phyloP scores from a whole-genome alignment of 2,888 invertebrate genomes.

The Blera fallax region DNA sequence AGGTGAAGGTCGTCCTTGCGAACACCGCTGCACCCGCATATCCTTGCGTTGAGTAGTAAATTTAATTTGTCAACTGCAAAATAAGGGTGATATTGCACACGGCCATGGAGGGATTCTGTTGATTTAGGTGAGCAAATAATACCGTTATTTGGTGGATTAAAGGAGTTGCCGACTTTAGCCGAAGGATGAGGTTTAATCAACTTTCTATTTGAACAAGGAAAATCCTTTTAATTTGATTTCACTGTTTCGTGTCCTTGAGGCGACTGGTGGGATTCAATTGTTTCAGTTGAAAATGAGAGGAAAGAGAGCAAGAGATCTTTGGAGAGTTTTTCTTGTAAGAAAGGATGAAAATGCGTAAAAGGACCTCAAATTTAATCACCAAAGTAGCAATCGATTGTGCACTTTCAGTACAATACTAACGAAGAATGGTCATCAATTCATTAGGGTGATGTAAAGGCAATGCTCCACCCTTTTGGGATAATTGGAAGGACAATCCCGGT shows the following conservation, averaged over 20 bases:
- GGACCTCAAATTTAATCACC: slow-evolving; percentile 24
- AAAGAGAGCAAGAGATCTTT: neutral
- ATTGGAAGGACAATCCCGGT: slow-evolving; percentile 20
- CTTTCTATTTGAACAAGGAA: slow-evolving; percentile 59
- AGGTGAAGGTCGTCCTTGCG: slow-evolving; percentile 66
- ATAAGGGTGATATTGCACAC: slow-evolving; percentile 60
- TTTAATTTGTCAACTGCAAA: slow-evolving; percentile 68
- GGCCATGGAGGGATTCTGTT: slow-evolving; percentile 45
- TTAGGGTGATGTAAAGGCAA: neutral
- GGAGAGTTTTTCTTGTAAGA: neutral
- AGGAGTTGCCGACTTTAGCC: slow-evolving; percentile 31
- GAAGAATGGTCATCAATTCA: slow-evolving; percentile 40
- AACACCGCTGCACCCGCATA: slow-evolving; percentile 39
- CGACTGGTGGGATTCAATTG: neutral
- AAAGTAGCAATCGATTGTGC: slow-evolving; percentile 7
- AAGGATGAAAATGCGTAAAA: neutral
- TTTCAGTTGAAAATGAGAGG: slow-evolving; percentile 14
- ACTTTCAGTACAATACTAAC: neutral
- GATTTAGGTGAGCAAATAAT: slow-evolving; percentile 70
- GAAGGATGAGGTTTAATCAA: slow-evolving; percentile 63
- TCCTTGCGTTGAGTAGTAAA: slow-evolving; percentile 42
- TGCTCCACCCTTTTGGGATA: slow-evolving; percentile 10
- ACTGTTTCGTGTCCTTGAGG: neutral
- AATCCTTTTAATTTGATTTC: slow-evolving; percentile 71
- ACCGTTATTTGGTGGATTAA: slow-evolving; percentile 71